These are phyloP conservation scores for Bovichtus diacanthus DNA, from an alignment of 2,797 vertebrate genomes.

Conservation along the genomic window DNA sequence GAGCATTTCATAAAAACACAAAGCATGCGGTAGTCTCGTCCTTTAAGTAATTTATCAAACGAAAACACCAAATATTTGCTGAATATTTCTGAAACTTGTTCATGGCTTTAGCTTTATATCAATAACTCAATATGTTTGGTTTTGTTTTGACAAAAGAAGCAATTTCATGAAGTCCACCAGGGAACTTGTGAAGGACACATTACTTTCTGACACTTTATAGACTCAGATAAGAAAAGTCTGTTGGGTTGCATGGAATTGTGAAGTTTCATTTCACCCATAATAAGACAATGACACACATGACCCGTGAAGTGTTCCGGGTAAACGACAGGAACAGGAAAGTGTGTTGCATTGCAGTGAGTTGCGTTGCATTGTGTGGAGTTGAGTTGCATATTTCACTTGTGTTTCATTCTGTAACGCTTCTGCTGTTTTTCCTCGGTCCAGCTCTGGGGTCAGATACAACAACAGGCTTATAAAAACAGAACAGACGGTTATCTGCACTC, in stretches of 20 bases:
- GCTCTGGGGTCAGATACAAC: conserved; percentile 1
- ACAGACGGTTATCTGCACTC: neutral
- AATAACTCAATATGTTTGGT: neutral
- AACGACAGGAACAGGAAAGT: neutral
- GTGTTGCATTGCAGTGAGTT: neutral
- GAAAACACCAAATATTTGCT: neutral
- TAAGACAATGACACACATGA: neutral
- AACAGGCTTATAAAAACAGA: neutral
- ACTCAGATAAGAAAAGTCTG: neutral
- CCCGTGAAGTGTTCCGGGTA: neutral
- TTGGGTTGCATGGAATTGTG: neutral
- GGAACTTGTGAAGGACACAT: neutral
- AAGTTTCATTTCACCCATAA: neutral
- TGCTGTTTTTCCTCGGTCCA: neutral
- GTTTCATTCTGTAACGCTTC: neutral
- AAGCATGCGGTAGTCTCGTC: no score
- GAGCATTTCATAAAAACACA: neutral
- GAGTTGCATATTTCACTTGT: neutral
- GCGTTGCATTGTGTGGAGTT: neutral
- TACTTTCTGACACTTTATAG: neutral
- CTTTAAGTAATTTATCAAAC: no score
- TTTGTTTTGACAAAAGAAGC: neutral
- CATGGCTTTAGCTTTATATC: neutral
- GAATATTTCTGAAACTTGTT: neutral
- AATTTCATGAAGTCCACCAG: neutral